Base-by-base conservation (phyloP, 2,797 vertebrate species). In the Emydoidea blandingii region DNA sequence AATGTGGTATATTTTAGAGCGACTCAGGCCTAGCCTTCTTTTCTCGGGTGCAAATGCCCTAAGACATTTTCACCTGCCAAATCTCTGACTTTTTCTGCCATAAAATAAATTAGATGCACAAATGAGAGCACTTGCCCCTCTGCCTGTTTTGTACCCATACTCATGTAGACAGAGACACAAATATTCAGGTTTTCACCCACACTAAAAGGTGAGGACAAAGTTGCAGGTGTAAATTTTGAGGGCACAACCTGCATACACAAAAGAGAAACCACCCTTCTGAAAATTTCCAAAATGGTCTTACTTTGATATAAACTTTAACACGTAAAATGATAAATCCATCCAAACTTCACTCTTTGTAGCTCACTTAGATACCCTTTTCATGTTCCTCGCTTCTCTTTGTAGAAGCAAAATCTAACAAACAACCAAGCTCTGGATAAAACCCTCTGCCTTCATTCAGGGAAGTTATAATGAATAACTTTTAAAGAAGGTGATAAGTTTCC, bases 161-260 rank as follows among this genome's bases (percentile, higher is more conserved):
- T 82, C 53, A 74, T 81, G 62, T 11, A 93, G 78, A 94, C 78
- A 93, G 89, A 94, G 31, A 47, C 83, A 18, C 12, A 88, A 87
- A 92, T 96, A 96, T 89, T 41, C 81, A 86, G 95, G 29, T 87
- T 5, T 65, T 81, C 91, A 95, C 53, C n/a, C 81, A 87, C 91
- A 92, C 85, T 89, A 90, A 79, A 95, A 96, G 90, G 78, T 47
- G 88, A 96, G 95, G 94, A 83, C 83, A 59, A 94, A 92, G 84
- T 87, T 87, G 87, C 88, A 76, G 15, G 72, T 5, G 9, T 14
- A 34, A 1, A 11, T 76, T 34, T 41, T 90, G 91, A 79, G 57
- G 80, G 81, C 92, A 89, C 88, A 57, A 29, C 47, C 74, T 29
- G 44, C 49, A 50, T 34, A 83, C 34, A 8, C 2, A 7, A 62